Evolutionary conservation across 1,140 invertebrate genomes (phyloP), one percentile per base, ranked within the genome.

Genomic region (Sycobia sp.): DNA sequence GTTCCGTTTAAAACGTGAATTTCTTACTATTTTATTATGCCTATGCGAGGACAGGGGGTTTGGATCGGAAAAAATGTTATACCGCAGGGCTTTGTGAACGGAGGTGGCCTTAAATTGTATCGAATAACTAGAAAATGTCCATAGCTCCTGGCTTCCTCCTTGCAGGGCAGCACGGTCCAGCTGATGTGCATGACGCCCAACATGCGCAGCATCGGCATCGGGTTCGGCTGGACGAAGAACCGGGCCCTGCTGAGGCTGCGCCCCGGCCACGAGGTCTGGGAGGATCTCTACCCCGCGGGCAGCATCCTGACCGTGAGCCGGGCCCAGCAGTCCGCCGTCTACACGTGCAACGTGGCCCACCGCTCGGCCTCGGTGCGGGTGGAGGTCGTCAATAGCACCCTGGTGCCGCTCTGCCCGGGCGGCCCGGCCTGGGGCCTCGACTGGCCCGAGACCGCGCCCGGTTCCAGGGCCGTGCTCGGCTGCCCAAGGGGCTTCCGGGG

Each of bases 181-280:
- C 53, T 83, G 41, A 75, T 76, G 22, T 83, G 81, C 54, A 81
- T 73, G 55, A 77, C 74, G 1, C 76, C 76, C 1, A 81, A 80
- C 38, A 76, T 80, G 74, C 75, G 67, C 18, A 75, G 73, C 43
- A 73, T 76, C 1, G 77, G 69, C 4, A 81, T 91, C n/a, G 90
- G 90, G 3, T 92, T 91, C 68, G 91, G 89, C 67, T 92, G 90
- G 91, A 89, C 89, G 0, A 87, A 90, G 62, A 91, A 91, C 68
- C 86, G 86, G 18, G 86, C 84, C 4, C 79, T 93, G 2, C 83
- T 93, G 5, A 88, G 87, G 27, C 83, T 91, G 22, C 84, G 85
- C 22, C 88, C 88, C 0, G 87, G 87, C 3, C 84, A 82, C 1
- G 89, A 91, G 68, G 89, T 90, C 54, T 92, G 90, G 88, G 91